Conservation (phyloP, 2,888 invertebrate genomes). For the Amphipoea oculea region DNA sequence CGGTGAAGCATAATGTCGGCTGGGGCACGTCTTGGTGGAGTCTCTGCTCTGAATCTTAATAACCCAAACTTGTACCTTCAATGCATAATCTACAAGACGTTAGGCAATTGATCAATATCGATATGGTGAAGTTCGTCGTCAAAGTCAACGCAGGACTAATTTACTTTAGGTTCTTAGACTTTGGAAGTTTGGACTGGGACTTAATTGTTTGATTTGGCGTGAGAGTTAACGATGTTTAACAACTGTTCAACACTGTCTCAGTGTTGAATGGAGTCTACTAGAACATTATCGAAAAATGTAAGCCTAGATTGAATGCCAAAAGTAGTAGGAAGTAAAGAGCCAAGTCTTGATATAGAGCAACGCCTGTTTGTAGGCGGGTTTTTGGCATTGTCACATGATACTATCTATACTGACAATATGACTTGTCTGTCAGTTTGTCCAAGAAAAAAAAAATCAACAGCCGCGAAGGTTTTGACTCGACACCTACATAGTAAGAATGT, state of each 20-base stretch:
- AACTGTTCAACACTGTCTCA: not conserved
- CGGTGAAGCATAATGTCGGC: conserved; percentile 28
- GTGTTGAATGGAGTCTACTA: conserved; percentile 34
- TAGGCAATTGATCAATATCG: conserved; percentile 36
- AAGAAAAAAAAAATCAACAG: conserved; percentile 24
- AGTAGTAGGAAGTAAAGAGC: conserved; percentile 54
- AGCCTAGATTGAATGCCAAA: conserved; percentile 47
- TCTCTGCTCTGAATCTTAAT: conserved; percentile 51
- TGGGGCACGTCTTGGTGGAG: conserved; percentile 45
- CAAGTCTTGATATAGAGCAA: conserved; percentile 43
- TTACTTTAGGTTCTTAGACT: not conserved
- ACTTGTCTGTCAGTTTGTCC: not conserved
- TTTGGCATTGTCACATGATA: conserved; percentile 54
- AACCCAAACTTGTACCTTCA: conserved; percentile 28
- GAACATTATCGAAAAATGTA: conserved; percentile 6
- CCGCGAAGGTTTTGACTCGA: conserved; percentile 11
- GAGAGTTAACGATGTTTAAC: not conserved
- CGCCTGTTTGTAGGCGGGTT: conserved; percentile 53
- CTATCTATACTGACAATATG: conserved; percentile 35
- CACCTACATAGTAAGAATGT: not conserved
- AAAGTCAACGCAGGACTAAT: conserved; percentile 3
- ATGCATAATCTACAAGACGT: conserved; percentile 14
- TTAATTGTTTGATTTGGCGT: not conserved
- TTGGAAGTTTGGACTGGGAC: not conserved
- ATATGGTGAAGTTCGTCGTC: conserved; percentile 2